A percentile compares a stretch with the other conserved stretches of the same genome.
These are phyloP conservation scores for Caenorhabditis becei DNA, from an alignment of 2,888 invertebrate genomes.

Conservation along the genomic window DNA sequence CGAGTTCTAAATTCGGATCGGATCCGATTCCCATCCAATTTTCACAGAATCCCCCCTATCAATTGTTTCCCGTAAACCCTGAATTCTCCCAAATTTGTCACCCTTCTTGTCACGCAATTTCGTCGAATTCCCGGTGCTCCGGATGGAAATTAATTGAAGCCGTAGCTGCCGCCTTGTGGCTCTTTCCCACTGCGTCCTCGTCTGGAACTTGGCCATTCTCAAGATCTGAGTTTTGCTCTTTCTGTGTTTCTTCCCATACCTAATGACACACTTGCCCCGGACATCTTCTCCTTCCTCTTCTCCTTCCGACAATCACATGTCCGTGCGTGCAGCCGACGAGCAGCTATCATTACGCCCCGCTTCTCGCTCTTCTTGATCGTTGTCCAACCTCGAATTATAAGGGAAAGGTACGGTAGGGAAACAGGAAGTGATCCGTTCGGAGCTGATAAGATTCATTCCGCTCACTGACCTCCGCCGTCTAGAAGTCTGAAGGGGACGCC, in stretches of 20 bases:
- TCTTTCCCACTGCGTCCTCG: conserved; percentile 7
- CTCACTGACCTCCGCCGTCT: background rate
- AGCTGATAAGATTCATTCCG: background rate
- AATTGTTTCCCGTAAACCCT: conserved; percentile 5
- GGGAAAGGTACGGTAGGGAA: no score
- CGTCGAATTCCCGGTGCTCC: background rate
- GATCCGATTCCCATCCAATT: no score
- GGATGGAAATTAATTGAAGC: conserved; percentile 34
- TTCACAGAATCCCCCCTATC: background rate
- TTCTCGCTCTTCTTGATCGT: background rate
- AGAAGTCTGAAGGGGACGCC: background rate
- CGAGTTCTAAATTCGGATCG: no score
- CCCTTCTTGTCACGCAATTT: background rate
- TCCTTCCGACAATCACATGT: conserved; percentile 27
- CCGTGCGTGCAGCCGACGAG: conserved; percentile 3
- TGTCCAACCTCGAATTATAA: background rate
- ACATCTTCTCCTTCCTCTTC: conserved; percentile 7
- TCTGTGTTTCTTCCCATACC: conserved; percentile 26
- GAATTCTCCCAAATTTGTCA: background rate
- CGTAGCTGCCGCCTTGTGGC: background rate
- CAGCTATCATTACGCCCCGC: background rate
- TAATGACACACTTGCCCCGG: conserved; percentile 37
- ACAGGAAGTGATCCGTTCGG: no score
- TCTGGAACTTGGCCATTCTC: conserved; percentile 35
- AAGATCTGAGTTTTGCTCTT: conserved; percentile 42